Conservation (phyloP, 2,797 vertebrate species). For the Labroides dimidiatus region DNA sequence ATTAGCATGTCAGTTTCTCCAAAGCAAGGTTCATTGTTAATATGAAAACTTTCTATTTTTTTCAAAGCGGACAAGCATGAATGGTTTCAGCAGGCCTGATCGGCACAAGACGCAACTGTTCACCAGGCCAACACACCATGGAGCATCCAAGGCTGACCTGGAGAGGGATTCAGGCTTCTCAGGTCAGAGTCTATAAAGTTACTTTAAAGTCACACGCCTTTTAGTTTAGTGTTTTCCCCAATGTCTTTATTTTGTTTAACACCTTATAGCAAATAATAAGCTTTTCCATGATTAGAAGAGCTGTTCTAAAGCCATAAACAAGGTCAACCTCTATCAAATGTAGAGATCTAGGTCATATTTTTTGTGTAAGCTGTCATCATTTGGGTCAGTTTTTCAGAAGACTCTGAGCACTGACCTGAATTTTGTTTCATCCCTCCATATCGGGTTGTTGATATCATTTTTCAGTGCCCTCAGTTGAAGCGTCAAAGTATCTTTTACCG, state of each 20-base stretch:
- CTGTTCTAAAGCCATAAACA: slow-evolving; percentile 11
- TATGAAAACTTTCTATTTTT: neutral
- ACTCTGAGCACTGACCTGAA: slow-evolving; percentile 51
- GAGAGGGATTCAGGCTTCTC: slow-evolving; percentile 93
- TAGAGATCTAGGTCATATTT: slow-evolving; percentile 65
- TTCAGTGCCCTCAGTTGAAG: slow-evolving; percentile 28
- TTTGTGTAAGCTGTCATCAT: slow-evolving; percentile 19
- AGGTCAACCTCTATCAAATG: slow-evolving; percentile 43
- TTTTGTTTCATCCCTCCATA: slow-evolving; percentile 32
- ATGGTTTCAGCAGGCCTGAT: slow-evolving; percentile 50
- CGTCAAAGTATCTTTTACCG: slow-evolving; percentile 39
- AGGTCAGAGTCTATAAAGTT: slow-evolving; percentile 75
- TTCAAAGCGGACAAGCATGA: slow-evolving; percentile 61
- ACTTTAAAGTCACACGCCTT: neutral
- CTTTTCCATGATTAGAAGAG: slow-evolving; percentile 16
- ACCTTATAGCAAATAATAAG: neutral
- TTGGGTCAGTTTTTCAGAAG: slow-evolving; percentile 17
- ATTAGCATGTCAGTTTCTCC: too few relatives aligned
- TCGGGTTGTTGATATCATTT: slow-evolving; percentile 42
- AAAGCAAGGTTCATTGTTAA: neutral
- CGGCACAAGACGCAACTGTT: slow-evolving; percentile 56
- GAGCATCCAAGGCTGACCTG: slow-evolving; percentile 77
- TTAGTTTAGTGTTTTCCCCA: neutral
- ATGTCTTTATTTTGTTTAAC: neutral
- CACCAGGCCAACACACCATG: slow-evolving; percentile 62